phyloP scores from a whole-genome alignment of 2,797 vertebrate genomes.

The Acipenser oxyrinchus region DNA sequence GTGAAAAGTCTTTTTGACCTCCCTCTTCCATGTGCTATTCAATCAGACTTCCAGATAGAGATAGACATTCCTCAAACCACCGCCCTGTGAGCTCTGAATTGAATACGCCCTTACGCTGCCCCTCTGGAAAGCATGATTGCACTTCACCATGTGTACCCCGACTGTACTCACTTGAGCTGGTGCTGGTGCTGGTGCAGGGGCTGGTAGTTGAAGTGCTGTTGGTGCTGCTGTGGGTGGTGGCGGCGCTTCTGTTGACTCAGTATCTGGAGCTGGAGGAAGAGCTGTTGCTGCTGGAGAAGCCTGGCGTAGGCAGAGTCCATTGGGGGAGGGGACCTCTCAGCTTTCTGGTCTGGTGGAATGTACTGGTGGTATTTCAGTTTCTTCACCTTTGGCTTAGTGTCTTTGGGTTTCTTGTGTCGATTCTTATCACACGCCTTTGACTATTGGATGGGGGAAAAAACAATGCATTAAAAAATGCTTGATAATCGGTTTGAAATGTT shows the following conservation, averaged over 20 bases:
- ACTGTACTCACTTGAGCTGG: slow-evolving; percentile 70
- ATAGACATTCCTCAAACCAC: too few relatives aligned
- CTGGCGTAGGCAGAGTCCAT: slow-evolving; percentile 98
- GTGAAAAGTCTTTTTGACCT: not conserved
- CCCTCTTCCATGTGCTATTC: too few relatives aligned
- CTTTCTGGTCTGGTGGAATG: slow-evolving; percentile 95
- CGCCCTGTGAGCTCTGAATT: too few relatives aligned
- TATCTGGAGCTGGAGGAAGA: slow-evolving; percentile 96
- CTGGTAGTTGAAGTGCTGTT: slow-evolving; percentile 74
- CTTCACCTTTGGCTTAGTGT: slow-evolving; percentile 95
- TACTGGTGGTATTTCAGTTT: slow-evolving; percentile 98
- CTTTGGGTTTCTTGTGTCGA: slow-evolving; percentile 96
- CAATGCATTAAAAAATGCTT: not conserved
- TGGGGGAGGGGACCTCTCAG: slow-evolving; percentile 89
- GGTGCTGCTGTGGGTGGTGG: slow-evolving; percentile 54
- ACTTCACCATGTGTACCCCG: too few relatives aligned
- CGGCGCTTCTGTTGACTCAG: slow-evolving; percentile 90
- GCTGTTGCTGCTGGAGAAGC: slow-evolving; percentile 93
- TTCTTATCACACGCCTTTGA: slow-evolving; percentile 85
- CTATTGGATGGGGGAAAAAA: slow-evolving; percentile 44
- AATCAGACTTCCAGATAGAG: too few relatives aligned
- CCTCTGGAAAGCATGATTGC: too few relatives aligned
- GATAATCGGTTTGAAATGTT: too few relatives aligned
- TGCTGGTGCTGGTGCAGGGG: slow-evolving; percentile 62
- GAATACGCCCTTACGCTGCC: too few relatives aligned